phyloP scores from a whole-genome alignment of 1,140 invertebrate genomes.

The Dendrolimus punctatus region DNA sequence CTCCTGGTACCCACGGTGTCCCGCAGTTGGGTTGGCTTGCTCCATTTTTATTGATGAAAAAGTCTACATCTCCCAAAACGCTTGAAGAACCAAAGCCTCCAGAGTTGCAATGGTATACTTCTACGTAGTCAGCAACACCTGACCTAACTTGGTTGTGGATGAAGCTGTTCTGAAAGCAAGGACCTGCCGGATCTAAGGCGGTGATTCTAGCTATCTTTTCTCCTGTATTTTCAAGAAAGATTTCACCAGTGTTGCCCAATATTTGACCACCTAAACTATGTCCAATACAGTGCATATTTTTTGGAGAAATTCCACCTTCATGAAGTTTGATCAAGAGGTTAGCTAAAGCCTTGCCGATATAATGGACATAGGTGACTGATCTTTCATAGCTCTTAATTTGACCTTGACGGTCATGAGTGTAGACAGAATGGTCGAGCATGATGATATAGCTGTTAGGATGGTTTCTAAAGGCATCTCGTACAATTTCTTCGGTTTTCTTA shows the following conservation, averaged over 20 bases:
- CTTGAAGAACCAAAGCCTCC: constrained; percentile 79
- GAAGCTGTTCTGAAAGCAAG: constrained; percentile 74
- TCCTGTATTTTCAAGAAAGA: constrained; percentile 48
- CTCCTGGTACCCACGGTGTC: constrained; percentile 61
- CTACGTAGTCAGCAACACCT: constrained; percentile 77
- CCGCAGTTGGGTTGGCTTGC: constrained; percentile 65
- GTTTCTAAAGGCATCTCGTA: constrained; percentile 46
- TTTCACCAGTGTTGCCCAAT: constrained; percentile 67
- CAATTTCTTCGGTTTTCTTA: constrained; percentile 41
- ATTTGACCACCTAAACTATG: constrained; percentile 73
- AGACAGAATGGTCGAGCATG: constrained; percentile 53
- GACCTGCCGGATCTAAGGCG: constrained; percentile 82
- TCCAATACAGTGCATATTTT: constrained; percentile 57
- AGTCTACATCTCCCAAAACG: constrained; percentile 79
- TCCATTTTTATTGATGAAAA: constrained; percentile 86
- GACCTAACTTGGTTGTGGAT: constrained; percentile 71
- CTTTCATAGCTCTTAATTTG: constrained; percentile 53
- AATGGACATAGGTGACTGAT: constrained; percentile 52
- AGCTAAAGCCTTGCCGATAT: constrained; percentile 52
- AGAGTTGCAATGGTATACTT: constrained; percentile 85
- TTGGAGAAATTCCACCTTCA: constrained; percentile 39
- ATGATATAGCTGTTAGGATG: constrained; percentile 51
- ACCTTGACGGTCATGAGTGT: constrained; percentile 51
- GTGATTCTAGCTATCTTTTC: constrained; percentile 72
- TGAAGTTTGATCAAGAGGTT: constrained; percentile 34